These are phyloP conservation scores for Nerophis lumbriciformis DNA, from an alignment of 2,113 vertebrate genomes.

Conservation along the genomic window DNA sequence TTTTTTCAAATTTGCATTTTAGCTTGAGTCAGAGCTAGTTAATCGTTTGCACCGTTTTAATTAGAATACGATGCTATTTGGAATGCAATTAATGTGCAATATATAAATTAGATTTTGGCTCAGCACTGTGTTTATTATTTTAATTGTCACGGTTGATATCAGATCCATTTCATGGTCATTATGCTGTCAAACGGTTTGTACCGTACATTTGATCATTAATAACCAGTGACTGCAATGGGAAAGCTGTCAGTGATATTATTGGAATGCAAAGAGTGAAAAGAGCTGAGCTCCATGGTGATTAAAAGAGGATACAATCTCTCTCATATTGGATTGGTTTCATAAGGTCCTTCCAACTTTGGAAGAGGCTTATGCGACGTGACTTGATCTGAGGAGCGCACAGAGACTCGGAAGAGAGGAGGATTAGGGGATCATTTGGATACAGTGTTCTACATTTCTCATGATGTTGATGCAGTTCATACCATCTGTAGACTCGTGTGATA, in stretches of 20 bases:
- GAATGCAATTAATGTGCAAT: neutral
- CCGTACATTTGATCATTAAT: slow-evolving; percentile 11
- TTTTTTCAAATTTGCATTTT: neutral
- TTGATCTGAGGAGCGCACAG: slow-evolving; percentile 36
- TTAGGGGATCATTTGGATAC: slow-evolving; percentile 38
- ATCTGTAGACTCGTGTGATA: slow-evolving; percentile 35
- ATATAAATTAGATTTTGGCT: neutral
- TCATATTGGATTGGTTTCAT: slow-evolving; percentile 41
- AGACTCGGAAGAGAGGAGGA: slow-evolving; percentile 31
- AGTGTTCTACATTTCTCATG: slow-evolving; percentile 33
- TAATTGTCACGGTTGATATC: slow-evolving; percentile 3
- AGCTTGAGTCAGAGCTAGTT: neutral
- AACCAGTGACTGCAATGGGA: slow-evolving; percentile 15
- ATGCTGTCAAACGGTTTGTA: neutral
- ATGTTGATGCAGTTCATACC: slow-evolving; percentile 14
- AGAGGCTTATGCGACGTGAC: slow-evolving; percentile 40
- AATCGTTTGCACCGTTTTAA: neutral
- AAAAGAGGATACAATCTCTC: slow-evolving; percentile 40
- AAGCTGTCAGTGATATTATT: slow-evolving; percentile 34
- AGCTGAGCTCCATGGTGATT: slow-evolving; percentile 33
- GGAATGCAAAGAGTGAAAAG: slow-evolving; percentile 31
- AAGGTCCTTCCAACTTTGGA: slow-evolving; percentile 35
- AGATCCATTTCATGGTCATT: slow-evolving; percentile 13
- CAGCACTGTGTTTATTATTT: neutral
- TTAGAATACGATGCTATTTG: slow-evolving; percentile 1